Evolutionary conservation across 2,113 vertebrate species (phyloP), one percentile per base, ranked within the genome.

Genomic region (Prolemur simus): DNA sequence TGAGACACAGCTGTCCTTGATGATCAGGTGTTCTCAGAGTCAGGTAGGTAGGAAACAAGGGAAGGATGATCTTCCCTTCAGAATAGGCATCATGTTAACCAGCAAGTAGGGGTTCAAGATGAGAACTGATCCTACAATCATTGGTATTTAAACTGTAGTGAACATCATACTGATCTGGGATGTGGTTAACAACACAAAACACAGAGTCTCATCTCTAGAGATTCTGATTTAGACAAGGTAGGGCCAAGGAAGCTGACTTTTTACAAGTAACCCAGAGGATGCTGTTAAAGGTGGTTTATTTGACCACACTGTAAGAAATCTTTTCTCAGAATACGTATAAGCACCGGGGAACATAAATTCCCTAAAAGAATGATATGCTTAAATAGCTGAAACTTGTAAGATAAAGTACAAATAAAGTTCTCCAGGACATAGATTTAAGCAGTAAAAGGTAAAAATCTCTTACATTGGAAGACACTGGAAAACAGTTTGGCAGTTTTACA

Each of bases 351-450:
- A 80, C 52, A 82, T 4, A 3, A 91, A 89, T 13, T 87, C 52
- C 68, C 54, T 49, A 47, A 73, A 86, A 96, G 13, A 2, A 10
- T 11, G n/a, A 0, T 87, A 58, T 80, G 37, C 69, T 91, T 77
- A 86, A 95, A 92, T 86, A 87, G 86, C 3, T 3, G 8, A 88
- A 93, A 76, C 54, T 81, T 95, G 0, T 8, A 95, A 54, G 5
- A 81, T 17, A 74, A 96, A 92, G 60, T 96, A 14, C 2, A 97
- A 89, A 95, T 60, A 86, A 27, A 74, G 7, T 34, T 90, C 60
- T 39, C n/a, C 4, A 85, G 45, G 47, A 60, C n/a, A 63, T 54
- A 73, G 29, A 95, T 47, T 73, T 84, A 92, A 80, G 32, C 21
- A 77, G 58, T 89, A 80, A 63, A 32, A 58, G 45, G 29, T 87